Conservation (phyloP, 2,888 invertebrate genomes). For the Rhagophthalmus giganteus region DNA sequence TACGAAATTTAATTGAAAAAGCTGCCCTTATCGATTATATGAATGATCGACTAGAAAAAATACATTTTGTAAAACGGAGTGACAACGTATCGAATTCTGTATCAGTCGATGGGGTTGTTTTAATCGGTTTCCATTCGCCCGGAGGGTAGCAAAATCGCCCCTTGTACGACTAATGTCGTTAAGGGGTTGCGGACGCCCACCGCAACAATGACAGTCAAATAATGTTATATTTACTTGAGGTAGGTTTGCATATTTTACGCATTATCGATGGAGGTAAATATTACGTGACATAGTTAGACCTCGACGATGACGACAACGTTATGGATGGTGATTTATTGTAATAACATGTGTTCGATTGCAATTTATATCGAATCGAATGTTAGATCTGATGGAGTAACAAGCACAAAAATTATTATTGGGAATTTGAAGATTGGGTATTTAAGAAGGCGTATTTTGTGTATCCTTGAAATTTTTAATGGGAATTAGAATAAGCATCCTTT, state of each 20-base stretch:
- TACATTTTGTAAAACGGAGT: conserved; percentile 53
- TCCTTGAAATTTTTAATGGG: no score
- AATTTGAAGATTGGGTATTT: no score
- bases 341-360: not conserved
- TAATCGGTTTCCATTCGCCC: conserved; percentile 52
- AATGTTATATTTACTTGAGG: conserved; percentile 31
- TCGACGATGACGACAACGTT: conserved; percentile 8
- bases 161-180: conserved; percentile 50
- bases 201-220: conserved; percentile 44
- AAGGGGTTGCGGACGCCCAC: conserved; percentile 54
- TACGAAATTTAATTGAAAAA: conserved; percentile 5
- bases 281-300: conserved; percentile 13
- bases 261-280: conserved; percentile 29
- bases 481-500: no score
- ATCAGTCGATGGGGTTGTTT: conserved; percentile 55
- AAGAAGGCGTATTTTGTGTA: no score
- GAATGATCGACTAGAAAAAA: conserved; percentile 42
- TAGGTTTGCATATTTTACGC: conserved; percentile 32
- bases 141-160: conserved; percentile 49
- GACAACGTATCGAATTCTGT: conserved; percentile 57
- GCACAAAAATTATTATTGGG: no score
- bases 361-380: not conserved
- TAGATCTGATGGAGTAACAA: no score
- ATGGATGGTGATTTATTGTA: conserved; percentile 22
- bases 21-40: conserved; percentile 29